Conservation (phyloP, 2,113 vertebrate species). For the Centropristis striata region DNA sequence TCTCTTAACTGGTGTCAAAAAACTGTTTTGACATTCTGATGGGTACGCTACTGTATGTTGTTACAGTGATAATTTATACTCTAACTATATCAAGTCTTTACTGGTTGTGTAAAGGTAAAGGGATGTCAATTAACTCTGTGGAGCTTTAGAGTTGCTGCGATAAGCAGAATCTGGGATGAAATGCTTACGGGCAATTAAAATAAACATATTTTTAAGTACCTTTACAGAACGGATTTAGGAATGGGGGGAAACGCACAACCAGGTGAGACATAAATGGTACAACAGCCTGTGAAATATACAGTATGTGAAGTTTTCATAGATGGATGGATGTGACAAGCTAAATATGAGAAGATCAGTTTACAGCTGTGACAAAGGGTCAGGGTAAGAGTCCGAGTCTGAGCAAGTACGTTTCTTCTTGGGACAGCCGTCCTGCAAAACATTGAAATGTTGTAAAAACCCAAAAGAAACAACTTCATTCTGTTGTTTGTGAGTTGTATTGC, state of each 20-base stretch:
- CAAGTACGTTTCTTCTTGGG: not conserved
- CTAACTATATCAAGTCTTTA: not conserved
- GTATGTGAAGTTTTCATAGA: not conserved
- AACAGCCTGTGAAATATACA: not conserved
- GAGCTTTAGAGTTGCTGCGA: constrained; percentile 9
- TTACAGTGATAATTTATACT: constrained; percentile 6
- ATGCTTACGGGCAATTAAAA: not conserved
- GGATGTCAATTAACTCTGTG: not conserved
- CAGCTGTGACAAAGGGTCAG: not conserved
- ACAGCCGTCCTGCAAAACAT: not conserved
- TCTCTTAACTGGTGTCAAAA: not conserved
- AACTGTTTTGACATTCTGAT: constrained; percentile 1
- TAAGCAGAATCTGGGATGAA: not conserved
- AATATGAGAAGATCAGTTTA: not conserved
- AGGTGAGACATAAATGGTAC: not conserved
- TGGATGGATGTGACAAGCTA: not conserved
- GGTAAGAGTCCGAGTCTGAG: not conserved
- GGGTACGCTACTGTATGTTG: not conserved
- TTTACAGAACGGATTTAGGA: not conserved
- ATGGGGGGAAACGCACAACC: not conserved
- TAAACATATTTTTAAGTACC: not conserved
- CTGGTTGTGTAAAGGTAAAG: not conserved
- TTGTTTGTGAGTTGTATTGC: not conserved
- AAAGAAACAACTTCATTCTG: not conserved
- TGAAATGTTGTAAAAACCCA: not conserved